Evolutionary conservation across 1,140 invertebrate genomes (phyloP), one percentile per base, ranked within the genome.

Genomic region (Diprion similis): DNA sequence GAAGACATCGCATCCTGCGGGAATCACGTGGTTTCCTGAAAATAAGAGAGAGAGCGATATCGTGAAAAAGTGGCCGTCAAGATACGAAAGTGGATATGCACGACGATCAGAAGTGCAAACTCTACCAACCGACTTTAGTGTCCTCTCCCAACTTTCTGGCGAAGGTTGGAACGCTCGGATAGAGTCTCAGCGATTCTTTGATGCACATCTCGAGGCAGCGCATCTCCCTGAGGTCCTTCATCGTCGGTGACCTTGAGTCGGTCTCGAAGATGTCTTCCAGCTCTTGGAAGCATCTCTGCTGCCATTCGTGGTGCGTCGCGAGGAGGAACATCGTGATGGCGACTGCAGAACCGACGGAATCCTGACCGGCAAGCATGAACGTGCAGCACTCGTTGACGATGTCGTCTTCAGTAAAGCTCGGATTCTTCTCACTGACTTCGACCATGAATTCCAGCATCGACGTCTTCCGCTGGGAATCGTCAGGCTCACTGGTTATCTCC

Each of bases 331-430:
- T 79, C 6, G 88, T 89, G 79, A 92, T 92, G 15, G 90, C 89
- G 0, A 91, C 83, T 0, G 88, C 91, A 0, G 91, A 89, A 0
- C 91, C 91, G 8, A 94, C 93, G 0, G 94, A 95, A 78, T 95
- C 94, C 83, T 95, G 94, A 1, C 94, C 93, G 77, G 93, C 93
- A 76, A 95, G 87, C 92, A 94, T 93, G 72, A 95, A 94, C 0
- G 93, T 94, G 74, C 92, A 92, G 17, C 92, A 90, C 83, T 94
- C 92, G 78, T 93, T 90, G 2, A 92, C 82, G 72, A 95, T 93
- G 76, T 95, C 94, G 18, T 90, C 88, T 76, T 94, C 90, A 4
- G 89, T 91, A 76, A 95, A 91, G 18, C 86, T 80, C 7, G 87
- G 84, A 80, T 89, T 89, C 19, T 84, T 88, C 70, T 90, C 86